Evolutionary conservation across 35 echinoderm and acorn worm genomes (phyloP).

Genomic region (Lytechinus variegatus): DNA sequence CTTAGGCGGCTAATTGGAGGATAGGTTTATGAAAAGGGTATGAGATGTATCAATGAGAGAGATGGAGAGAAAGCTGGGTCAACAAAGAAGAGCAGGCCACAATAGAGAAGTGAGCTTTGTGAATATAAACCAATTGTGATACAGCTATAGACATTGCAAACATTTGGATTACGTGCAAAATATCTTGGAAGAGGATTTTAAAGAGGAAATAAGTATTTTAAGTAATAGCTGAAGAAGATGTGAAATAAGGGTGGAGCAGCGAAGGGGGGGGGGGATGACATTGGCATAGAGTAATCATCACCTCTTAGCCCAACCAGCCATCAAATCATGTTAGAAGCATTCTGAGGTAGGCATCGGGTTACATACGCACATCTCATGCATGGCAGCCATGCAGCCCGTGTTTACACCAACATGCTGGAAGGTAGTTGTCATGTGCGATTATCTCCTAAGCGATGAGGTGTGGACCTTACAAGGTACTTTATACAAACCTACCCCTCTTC

Average conservation of each 20-base stretch:
- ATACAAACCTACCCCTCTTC: neutral
- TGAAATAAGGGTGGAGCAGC: neutral
- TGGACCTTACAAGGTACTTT: neutral
- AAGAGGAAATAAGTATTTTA: too few relatives aligned
- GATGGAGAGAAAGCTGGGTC: too few relatives aligned
- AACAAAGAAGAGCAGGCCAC: too few relatives aligned
- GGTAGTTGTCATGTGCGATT: neutral
- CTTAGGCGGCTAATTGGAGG: too few relatives aligned
- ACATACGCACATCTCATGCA: conserved; percentile 40
- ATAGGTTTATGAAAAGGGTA: too few relatives aligned
- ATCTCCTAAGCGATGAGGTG: neutral
- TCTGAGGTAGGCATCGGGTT: neutral
- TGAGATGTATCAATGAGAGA: too few relatives aligned
- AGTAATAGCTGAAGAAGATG: neutral
- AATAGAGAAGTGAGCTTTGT: too few relatives aligned
- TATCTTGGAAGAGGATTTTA: too few relatives aligned
- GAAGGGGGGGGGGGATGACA: neutral
- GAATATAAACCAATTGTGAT: too few relatives aligned
- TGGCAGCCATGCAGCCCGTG: neutral
- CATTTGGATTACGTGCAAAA: too few relatives aligned
- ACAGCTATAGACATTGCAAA: too few relatives aligned
- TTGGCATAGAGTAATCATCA: conserved; percentile 25
- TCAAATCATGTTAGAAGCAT: conserved; percentile 46
- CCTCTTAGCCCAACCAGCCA: conserved; percentile 43
- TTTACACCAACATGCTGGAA: neutral